A percentile compares a stretch with the other conserved stretches of the same genome.
phyloP scores from a whole-genome alignment of 2,888 invertebrate genomes.

The Zhuqinia jingwanae region DNA sequence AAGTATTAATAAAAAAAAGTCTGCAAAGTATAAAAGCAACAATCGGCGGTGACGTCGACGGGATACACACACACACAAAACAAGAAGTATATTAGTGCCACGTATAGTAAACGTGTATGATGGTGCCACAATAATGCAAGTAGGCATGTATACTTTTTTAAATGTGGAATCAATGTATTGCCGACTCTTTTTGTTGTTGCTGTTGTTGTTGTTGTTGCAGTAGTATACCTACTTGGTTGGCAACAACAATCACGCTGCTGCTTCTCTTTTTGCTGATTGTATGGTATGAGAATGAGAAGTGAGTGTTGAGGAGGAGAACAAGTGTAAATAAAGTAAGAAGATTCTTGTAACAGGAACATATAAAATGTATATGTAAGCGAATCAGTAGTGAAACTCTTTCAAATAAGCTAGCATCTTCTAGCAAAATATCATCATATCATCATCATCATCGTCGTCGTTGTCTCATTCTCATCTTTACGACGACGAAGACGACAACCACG shows the following conservation, averaged over 20 bases:
- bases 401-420: slow-evolving; percentile 1
- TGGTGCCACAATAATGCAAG: background rate
- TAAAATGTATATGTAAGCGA: too few relatives aligned
- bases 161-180: background rate
- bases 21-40: slow-evolving; percentile 25
- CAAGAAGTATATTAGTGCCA: background rate
- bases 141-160: background rate
- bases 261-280: background rate
- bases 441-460: slow-evolving; percentile 12
- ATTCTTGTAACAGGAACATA: background rate
- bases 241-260: background rate
- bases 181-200: slow-evolving; percentile 15
- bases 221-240: background rate
- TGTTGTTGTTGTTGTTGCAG: background rate
- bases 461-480: slow-evolving; percentile 20
- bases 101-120: background rate
- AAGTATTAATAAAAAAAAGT: background rate
- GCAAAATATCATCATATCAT: background rate
- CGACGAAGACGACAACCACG: background rate
- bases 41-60: slow-evolving; percentile 27
- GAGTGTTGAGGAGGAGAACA: background rate
- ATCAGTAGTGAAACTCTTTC: slow-evolving; percentile 38
- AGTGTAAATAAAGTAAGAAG: slow-evolving; percentile 46
- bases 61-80: background rate
- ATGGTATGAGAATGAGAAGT: too few relatives aligned